Conservation (phyloP, 2,113 vertebrate species). For the Salvelinus alpinus region DNA sequence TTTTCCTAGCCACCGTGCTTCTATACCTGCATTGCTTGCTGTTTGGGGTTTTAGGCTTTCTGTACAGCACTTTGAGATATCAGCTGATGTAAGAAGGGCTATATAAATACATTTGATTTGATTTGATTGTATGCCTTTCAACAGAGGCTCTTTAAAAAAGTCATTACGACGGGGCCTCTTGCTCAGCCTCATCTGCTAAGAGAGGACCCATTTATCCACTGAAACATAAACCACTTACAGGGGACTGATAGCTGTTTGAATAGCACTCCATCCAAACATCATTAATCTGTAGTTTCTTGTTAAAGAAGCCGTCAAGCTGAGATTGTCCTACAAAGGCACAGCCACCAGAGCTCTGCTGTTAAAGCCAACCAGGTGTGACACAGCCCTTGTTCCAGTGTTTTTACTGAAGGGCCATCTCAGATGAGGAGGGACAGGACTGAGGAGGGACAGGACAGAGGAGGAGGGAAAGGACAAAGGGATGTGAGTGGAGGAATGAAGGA, state of each 20-base stretch:
- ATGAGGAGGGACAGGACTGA: neutral
- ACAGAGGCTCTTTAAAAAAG: constrained; percentile 58
- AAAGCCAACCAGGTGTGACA: no score
- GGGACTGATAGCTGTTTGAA: constrained; percentile 34
- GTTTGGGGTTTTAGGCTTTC: no score
- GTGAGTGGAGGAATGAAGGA: neutral
- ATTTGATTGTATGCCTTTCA: constrained; percentile 12
- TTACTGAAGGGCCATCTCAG: no score
- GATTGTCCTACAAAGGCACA: neutral
- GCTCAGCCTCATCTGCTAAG: no score
- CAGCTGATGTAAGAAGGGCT: no score
- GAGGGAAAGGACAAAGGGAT: neutral
- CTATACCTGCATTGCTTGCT: no score
- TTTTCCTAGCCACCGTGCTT: no score
- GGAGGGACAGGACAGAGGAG: neutral
- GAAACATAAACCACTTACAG: constrained; percentile 53
- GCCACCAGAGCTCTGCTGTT: no score
- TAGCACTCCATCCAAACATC: constrained; percentile 36
- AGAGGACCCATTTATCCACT: constrained; percentile 32
- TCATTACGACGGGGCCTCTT: constrained; percentile 28
- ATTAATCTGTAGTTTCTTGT: constrained; percentile 43
- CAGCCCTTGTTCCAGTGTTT: no score
- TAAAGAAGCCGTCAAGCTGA: constrained; percentile 44
- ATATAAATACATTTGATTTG: no score
- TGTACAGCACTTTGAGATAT: no score